These are phyloP conservation scores for Gila orcuttii DNA, from an alignment of 2,113 vertebrate species.

Conservation along the genomic window DNA sequence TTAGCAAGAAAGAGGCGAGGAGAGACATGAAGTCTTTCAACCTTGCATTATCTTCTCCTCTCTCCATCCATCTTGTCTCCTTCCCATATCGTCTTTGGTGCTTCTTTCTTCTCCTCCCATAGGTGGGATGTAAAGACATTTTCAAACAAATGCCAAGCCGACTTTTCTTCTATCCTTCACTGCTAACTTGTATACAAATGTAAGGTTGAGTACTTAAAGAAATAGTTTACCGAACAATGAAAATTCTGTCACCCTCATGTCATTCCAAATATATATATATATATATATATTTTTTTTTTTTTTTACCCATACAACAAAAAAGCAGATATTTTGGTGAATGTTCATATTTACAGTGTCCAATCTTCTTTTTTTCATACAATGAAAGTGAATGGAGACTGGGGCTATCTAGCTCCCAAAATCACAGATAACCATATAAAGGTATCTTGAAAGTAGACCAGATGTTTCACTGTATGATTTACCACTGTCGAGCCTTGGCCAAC, in stretches of 20 bases:
- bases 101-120: slow-evolving; percentile 14
- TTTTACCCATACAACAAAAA: not conserved
- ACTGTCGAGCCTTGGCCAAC: no score
- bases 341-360: not conserved
- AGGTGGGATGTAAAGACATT: slow-evolving; percentile 35
- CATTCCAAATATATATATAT: not conserved
- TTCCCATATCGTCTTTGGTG: not conserved
- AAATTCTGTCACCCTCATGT: not conserved
- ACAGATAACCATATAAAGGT: not conserved
- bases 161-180: not conserved
- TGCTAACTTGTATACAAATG: slow-evolving; percentile 36
- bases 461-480: no score
- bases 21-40: slow-evolving; percentile 20
- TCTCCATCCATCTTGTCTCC: slow-evolving; percentile 6
- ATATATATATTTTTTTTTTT: not conserved
- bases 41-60: slow-evolving; percentile 36
- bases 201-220: not conserved
- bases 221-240: not conserved
- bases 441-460: not conserved
- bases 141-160: slow-evolving; percentile 48
- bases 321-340: not conserved
- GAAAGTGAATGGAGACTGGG: not conserved
- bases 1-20: slow-evolving; percentile 1
- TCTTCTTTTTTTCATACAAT: not conserved
- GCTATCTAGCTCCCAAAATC: not conserved